Evolutionary conservation across 2,113 vertebrate species (phyloP), one percentile per base, ranked within the genome.

Genomic region (Ursus arctos): DNA sequence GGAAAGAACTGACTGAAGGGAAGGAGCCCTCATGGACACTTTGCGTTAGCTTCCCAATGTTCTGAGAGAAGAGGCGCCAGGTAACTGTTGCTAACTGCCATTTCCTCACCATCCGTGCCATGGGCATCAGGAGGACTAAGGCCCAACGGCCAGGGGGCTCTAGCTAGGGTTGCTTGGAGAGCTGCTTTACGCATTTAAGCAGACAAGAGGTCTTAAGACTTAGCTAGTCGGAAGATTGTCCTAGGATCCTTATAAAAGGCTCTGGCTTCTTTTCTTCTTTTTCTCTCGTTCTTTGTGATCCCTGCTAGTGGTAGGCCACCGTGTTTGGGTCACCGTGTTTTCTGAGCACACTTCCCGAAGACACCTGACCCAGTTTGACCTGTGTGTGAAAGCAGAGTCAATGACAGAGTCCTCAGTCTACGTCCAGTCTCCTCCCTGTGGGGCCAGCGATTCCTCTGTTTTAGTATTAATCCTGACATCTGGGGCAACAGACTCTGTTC

Each of bases 81-180:
- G 79, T 95, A 94, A 95, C 95, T 93, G 95, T 47, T 80, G 74
- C 92, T 85, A 95, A 88, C 95, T 97, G 96, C 81, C 91, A 4
- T 92, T 94, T 85, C 4, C 55, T 85, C 13, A 19, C 19, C 24
- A 36, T 26, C 28, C 16, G 51, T 57, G 36, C 33, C n/a, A 9
- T 18, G 18, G 55, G 57, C 57, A 61, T 47, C 43, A 28, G 85
- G 90, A 36, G 47, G 83, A 53, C 40, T 28, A 76, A 57, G 53
- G 71, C 53, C 55, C 28, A 49, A 18, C 3, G n/a, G 61, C 71
- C 80, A 77, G 33, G 21, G n/a, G n/a, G n/a, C 43, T 55, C 65
- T 26, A 76, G 74, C 80, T 83, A 82, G 28, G 9, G 22, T 22
- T n/a, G 22, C 79, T 28, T 63, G 43, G 74, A 83, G 67, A 71